Conservation (phyloP, 2,797 vertebrate species). For the Syncerus caffer region DNA sequence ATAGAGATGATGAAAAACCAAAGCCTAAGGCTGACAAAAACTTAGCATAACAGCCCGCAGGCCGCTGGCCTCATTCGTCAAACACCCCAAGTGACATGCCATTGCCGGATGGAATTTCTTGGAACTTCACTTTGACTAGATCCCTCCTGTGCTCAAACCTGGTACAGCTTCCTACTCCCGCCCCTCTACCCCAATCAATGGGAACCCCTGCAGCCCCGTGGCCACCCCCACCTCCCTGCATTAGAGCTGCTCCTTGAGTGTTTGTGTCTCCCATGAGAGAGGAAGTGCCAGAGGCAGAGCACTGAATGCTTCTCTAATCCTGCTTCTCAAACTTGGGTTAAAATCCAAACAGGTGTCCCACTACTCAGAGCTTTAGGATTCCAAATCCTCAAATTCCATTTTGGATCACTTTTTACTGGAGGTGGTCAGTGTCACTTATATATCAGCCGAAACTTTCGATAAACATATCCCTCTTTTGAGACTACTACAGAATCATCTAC, state of each 20-base stretch:
- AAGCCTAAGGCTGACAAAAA: constrained; percentile 20
- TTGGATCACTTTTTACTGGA: not conserved
- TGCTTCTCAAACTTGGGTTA: not conserved
- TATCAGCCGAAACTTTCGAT: not conserved
- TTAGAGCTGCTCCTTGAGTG: not conserved
- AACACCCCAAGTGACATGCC: not conserved
- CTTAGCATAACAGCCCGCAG: not conserved
- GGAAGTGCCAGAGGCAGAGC: not conserved
- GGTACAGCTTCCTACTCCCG: not conserved
- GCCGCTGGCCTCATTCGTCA: not conserved
- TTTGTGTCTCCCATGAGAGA: not conserved
- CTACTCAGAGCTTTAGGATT: not conserved
- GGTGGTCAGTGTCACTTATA: not conserved
- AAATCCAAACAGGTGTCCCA: not conserved
- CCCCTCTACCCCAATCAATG: not conserved
- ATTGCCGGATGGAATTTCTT: not conserved
- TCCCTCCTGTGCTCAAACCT: not conserved
- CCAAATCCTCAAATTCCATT: not conserved
- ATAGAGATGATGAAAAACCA: constrained; percentile 1
- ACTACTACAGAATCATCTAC: not conserved
- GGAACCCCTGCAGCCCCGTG: not conserved
- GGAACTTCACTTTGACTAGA: not conserved
- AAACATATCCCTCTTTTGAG: constrained; percentile 5
- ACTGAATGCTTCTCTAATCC: not conserved
- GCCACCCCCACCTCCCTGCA: not conserved